A percentile compares a stretch with the other conserved stretches of the same genome.
Conservation (phyloP, 2,888 invertebrate genomes). For the Diarsia dahlii region DNA sequence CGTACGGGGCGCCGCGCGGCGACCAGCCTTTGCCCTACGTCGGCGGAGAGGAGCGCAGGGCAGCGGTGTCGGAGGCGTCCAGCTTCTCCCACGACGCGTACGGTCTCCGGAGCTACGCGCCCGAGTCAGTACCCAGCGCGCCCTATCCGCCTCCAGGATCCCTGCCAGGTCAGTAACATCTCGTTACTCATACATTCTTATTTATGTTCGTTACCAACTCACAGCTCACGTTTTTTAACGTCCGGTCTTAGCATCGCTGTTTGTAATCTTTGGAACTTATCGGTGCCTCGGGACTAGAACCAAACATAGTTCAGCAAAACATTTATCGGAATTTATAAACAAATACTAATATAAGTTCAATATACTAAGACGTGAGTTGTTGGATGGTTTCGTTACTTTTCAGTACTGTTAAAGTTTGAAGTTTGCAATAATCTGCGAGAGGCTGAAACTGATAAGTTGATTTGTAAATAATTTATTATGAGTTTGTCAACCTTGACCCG, state of each 20-base stretch:
- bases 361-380: conserved; percentile 64
- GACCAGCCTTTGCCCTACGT: conserved; percentile 93
- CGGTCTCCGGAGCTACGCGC: conserved; percentile 94
- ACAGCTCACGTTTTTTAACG: conserved; percentile 81
- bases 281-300: conserved; percentile 77
- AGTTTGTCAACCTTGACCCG: conserved; percentile 89
- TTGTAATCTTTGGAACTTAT: conserved; percentile 87
- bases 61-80: conserved; percentile 91
- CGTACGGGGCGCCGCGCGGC: conserved; percentile 91
- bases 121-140: conserved; percentile 93
- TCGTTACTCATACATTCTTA: conserved; percentile 61
- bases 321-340: conserved; percentile 86
- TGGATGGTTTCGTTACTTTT: conserved; percentile 55
- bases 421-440: conserved; percentile 57
- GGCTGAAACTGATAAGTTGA: conserved; percentile 76
- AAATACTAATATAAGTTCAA: conserved; percentile 70
- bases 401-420: conserved; percentile 53
- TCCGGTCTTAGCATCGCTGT: conserved; percentile 78
- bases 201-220: conserved; percentile 71
- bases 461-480: conserved; percentile 85
- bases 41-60: conserved; percentile 93
- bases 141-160: conserved; percentile 95
- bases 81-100: conserved; percentile 94
- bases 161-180: conserved; percentile 87
- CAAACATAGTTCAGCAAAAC: conserved; percentile 81